phyloP scores from a whole-genome alignment of 2,797 vertebrate species.

The Sardinella longiceps region DNA sequence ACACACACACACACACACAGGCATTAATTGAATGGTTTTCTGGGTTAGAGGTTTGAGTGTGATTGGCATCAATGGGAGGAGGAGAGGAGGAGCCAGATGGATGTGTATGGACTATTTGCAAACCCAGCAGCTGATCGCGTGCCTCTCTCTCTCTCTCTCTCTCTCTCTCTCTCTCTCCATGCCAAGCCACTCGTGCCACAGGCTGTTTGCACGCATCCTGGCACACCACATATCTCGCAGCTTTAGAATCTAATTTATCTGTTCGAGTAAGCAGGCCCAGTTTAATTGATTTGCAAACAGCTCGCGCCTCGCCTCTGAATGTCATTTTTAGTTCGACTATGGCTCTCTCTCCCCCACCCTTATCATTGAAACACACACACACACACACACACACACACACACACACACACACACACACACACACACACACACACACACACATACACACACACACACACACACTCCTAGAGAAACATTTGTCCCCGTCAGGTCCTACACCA shows the following conservation, averaged over 20 bases:
- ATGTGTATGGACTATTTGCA: constrained; percentile 28
- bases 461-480: background rate
- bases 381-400: background rate
- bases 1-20: background rate
- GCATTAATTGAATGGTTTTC: constrained; percentile 19
- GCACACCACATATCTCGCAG: constrained; percentile 3
- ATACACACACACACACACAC: too few relatives aligned
- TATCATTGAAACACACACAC: background rate
- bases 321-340: background rate
- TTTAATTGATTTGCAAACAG: constrained; percentile 21
- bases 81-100: constrained; percentile 18
- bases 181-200: background rate
- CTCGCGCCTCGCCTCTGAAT: background rate
- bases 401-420: too few relatives aligned
- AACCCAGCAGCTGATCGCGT: constrained; percentile 9
- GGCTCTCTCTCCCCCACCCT: background rate
- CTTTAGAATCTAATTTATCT: constrained; percentile 16
- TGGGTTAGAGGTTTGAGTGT: background rate
- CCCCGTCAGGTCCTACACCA: background rate
- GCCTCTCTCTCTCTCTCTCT: background rate
- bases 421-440: too few relatives aligned
- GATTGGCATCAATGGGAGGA: background rate
- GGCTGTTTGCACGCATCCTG: constrained; percentile 10
- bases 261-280: background rate
- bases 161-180: background rate